These are phyloP conservation scores for Choristoneura rosaceana DNA, from an alignment of 2,888 invertebrate genomes.

Conservation along the genomic window DNA sequence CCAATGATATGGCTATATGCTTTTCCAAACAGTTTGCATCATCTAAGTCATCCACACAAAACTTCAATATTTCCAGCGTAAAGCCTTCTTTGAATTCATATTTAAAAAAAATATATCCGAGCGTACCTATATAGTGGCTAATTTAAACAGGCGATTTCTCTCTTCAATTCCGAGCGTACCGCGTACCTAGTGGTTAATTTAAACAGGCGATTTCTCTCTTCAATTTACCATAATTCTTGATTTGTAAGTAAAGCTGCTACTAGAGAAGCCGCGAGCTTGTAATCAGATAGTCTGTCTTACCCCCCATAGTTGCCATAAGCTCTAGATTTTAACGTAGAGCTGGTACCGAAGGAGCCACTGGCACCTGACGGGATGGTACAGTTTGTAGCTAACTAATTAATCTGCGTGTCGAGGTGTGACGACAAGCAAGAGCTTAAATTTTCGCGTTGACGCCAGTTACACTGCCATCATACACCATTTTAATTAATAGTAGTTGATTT, in stretches of 20 bases:
- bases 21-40: not conserved
- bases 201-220: not conserved
- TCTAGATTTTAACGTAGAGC: not conserved
- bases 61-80: not conserved
- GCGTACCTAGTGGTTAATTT: constrained; percentile 1
- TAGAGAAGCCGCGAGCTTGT: not conserved
- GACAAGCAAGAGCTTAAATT: constrained; percentile 10
- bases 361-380: not conserved
- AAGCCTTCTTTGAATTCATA: not conserved
- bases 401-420: constrained; percentile 13
- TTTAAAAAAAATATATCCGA: constrained; percentile 15
- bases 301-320: not conserved
- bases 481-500: not conserved
- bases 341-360: not conserved
- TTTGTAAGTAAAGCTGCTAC: not conserved
- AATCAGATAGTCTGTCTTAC: not conserved
- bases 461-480: not conserved
- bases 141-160: no score
- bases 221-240: not conserved
- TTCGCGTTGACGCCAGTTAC: not conserved
- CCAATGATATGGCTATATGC: not conserved
- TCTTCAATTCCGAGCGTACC: no score
- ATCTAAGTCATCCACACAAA: not conserved
- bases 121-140: no score
- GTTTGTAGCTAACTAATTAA: constrained; percentile 16